Base-by-base conservation (phyloP, 2,113 vertebrate genomes). In the Chionis minor region DNA sequence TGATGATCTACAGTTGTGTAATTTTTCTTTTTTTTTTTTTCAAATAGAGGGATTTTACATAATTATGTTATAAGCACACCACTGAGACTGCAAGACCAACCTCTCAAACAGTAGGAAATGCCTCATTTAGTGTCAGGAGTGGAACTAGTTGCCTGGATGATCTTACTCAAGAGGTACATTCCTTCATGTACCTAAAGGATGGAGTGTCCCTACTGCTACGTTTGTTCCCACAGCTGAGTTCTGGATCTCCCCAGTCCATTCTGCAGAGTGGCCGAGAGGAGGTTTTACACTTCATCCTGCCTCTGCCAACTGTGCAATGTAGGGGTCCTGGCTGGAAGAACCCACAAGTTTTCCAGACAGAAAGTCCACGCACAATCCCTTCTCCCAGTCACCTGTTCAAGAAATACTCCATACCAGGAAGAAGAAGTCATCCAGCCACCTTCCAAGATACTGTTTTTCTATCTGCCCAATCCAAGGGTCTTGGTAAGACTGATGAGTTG, bases 401-500 rank as follows among this genome's bases (percentile, higher is more conserved):
- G 38, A 80, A 94, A 86, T 27, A 35, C 26, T 90, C 47, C 92
- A 21, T 96, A 98, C 98, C 97, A 99, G 73, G 81, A 98, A 95
- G 62, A 98, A 93, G 67, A 98, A 95, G 61, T 98, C 97, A 94
- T 98, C 98, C 54, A 92, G 44, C 98, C 98, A 99, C 91, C 97
- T 97, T 88, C 98, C 98, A 61, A 98, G 73, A 35, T 98, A 91
- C 9, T 90, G 77, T 28, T 91, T 91, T 81, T 98, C 96, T 84
- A 98, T 79, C 42, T 94, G 97, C 44, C 98, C 98, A 9, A 97
- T 78, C 98, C 98, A 98, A 45, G 98, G 96, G 8, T 74, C 88
- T 95, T 98, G 94, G 91, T 97, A 86, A 86, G 78, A 81, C 28
- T 93, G 49, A 59, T 97, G 92, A 51, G 86, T 91, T 56, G 97